Evolutionary conservation across 2,113 vertebrate species (phyloP), one percentile per base, ranked within the genome.

Genomic region (Sapayoa aenigma): DNA sequence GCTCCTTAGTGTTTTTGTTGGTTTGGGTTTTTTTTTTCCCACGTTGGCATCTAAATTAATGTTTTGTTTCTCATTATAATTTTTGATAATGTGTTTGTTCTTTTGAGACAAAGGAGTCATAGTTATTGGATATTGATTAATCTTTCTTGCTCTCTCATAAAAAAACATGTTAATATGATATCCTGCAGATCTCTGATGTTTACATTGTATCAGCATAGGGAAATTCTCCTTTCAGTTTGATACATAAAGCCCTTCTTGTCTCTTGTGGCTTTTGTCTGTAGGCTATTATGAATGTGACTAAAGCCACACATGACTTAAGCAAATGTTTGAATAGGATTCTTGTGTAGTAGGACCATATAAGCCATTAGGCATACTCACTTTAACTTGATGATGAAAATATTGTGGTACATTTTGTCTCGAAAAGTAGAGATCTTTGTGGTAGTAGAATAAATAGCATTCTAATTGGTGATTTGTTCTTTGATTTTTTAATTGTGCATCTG

Each of bases 271-370:
- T 97, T 96, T 97, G 95, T 97, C 84, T 95, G 82, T 84, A 83
- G 94, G 72, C 96, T 81, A 87, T 91, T 93, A 87, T 87, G 82
- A 92, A 87, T 89, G 94, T 96, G 96, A 96, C 93, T 94, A 94
- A 95, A 96, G 72, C 81, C 93, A 87, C 81, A 93, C 81, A 92
- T 93, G 93, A 92, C 89, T 97, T 96, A 93, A 96, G 88, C 82
- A 96, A 97, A 95, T 93, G 95, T 96, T 97, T 97, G 93, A 97
- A 97, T 94, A 94, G 93, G 80, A 73, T 86, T 95, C 93, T 97
- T 97, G 87, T 96, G 93, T 94, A 97, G 90, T 49, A 86, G 66
- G 78, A 74, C 94, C 88, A 50, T 90, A 88, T 95, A 86, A 97
- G 81, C 84, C 80, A 94, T 93, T 92, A 90, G 91, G 56, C 93